Percentiles rank a stretch among this genome's conserved stretches.
phyloP scores from a whole-genome alignment of 2,797 vertebrate species.

The Argentina silus region DNA sequence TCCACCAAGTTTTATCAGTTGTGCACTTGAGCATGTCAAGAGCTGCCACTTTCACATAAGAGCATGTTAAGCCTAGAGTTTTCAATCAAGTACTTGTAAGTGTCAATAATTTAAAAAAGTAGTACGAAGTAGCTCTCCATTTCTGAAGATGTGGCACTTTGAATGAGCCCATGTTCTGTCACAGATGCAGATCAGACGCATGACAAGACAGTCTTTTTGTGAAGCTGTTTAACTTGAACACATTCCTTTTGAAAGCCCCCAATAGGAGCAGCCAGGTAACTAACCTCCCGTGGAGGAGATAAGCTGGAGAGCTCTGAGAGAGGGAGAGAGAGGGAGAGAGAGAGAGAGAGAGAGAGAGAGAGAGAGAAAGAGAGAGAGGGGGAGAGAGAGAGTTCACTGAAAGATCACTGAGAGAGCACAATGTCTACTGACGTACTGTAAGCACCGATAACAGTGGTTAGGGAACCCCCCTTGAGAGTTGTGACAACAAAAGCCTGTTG shows the following conservation, averaged over 20 bases:
- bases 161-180: not conserved
- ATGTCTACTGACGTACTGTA: constrained; percentile 36
- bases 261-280: not conserved
- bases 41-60: constrained; percentile 25
- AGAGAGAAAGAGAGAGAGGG: too few relatives aligned
- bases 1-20: constrained; percentile 9
- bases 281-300: not conserved
- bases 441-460: constrained; percentile 36
- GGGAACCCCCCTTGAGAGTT: constrained; percentile 22
- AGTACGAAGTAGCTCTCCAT: not conserved
- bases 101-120: not conserved
- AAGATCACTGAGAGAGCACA: constrained; percentile 24
- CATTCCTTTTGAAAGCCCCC: not conserved
- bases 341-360: too few relatives aligned
- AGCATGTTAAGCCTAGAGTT: constrained; percentile 43
- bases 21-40: constrained; percentile 45
- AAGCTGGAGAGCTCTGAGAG: too few relatives aligned
- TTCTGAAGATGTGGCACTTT: not conserved
- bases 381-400: not conserved
- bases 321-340: too few relatives aligned
- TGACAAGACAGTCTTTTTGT: not conserved
- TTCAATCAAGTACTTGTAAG: constrained; percentile 29
- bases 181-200: not conserved
- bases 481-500: not conserved
- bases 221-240: constrained; percentile 4